Evolutionary conservation across 1,140 invertebrate genomes (phyloP).

Genomic region (Drosophila athabasca): DNA sequence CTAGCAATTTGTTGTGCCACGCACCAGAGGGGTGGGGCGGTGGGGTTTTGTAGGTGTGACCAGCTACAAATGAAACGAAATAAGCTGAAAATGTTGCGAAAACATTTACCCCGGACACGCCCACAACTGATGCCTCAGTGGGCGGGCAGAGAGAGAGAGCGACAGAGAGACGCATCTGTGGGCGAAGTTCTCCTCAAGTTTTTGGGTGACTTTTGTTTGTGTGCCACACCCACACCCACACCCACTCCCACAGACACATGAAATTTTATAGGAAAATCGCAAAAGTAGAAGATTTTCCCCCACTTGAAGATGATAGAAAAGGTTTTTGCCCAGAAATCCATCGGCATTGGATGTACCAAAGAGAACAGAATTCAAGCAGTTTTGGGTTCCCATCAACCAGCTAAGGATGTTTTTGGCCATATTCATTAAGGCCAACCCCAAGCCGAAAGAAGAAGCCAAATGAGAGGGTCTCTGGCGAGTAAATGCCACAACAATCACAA

Average conservation of each 20-base stretch:
- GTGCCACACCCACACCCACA: constrained; percentile 45
- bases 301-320: constrained; percentile 9
- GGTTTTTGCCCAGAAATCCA: not conserved
- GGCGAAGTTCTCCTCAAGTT: constrained; percentile 34
- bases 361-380: not conserved
- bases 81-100: constrained; percentile 50
- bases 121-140: constrained; percentile 55
- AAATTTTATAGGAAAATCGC: constrained; percentile 33
- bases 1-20: constrained; percentile 74
- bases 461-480: constrained; percentile 53
- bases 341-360: not conserved
- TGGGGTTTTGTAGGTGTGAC: constrained; percentile 65
- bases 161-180: too few species aligned
- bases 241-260: not conserved
- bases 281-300: constrained; percentile 8
- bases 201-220: constrained; percentile 8
- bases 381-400: constrained; percentile 1
- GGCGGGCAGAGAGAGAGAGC: not conserved
- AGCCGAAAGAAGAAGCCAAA: constrained; percentile 35
- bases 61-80: constrained; percentile 76
- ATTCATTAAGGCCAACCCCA: constrained; percentile 58
- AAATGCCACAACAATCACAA: constrained; percentile 76
- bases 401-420: constrained; percentile 32
- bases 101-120: constrained; percentile 43
- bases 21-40: constrained; percentile 53